phyloP scores from a whole-genome alignment of 2,888 invertebrate genomes.

The Hydrotaea diabolus region DNA sequence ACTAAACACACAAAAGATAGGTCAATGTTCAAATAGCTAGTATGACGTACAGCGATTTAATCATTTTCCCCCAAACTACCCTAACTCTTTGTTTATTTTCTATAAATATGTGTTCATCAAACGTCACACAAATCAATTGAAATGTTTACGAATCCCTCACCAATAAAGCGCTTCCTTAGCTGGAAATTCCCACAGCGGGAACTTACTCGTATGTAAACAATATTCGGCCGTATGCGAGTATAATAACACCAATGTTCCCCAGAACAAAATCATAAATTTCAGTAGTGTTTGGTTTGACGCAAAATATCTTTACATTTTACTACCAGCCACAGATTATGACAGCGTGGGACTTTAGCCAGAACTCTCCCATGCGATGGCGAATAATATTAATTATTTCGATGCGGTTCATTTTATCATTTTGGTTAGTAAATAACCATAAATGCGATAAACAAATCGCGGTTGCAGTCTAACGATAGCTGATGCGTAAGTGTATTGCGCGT shows the following conservation, averaged over 20 bases:
- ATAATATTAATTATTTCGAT: slow-evolving; percentile 20
- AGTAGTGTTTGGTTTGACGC: not conserved
- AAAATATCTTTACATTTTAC: not conserved
- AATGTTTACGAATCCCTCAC: not conserved
- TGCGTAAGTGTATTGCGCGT: not conserved
- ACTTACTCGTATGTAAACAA: not conserved
- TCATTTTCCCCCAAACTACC: too few species aligned
- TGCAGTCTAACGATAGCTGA: not conserved
- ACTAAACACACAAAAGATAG: too few species aligned
- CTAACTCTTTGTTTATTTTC: not conserved
- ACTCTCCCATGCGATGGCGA: not conserved
- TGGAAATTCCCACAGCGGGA: not conserved
- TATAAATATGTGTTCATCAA: not conserved
- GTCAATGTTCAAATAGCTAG: too few species aligned
- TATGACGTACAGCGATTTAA: too few species aligned
- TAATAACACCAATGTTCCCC: not conserved
- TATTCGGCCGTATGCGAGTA: not conserved
- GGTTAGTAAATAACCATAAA: slow-evolving; percentile 16
- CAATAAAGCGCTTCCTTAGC: too few species aligned
- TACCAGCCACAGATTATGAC: not conserved
- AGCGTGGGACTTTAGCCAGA: slow-evolving; percentile 40
- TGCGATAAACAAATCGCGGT: not conserved
- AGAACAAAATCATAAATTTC: not conserved
- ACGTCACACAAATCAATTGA: not conserved
- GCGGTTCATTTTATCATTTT: slow-evolving; percentile 15